phyloP scores from a whole-genome alignment of 2,113 vertebrate species.

The Passer montanus region DNA sequence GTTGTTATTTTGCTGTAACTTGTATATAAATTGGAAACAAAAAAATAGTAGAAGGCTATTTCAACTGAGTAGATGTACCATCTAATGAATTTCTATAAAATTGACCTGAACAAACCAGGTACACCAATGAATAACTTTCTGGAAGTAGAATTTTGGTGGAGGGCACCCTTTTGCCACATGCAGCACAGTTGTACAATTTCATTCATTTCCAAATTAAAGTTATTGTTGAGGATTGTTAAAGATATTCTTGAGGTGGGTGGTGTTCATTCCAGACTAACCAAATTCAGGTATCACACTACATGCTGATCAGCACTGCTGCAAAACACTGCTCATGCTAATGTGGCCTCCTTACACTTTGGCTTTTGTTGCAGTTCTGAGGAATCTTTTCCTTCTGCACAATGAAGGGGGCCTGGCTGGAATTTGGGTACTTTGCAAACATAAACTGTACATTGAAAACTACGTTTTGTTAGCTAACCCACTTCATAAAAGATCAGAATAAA shows the following conservation, averaged over 20 bases:
- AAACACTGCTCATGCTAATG: background rate
- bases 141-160: background rate
- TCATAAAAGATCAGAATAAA: slow-evolving; percentile 1
- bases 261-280: background rate
- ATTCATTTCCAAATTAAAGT: background rate
- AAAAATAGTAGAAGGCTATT: background rate
- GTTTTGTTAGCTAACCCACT: background rate
- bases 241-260: background rate
- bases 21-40: background rate
- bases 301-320: background rate
- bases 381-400: background rate
- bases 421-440: background rate
- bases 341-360: background rate
- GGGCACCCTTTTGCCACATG: background rate
- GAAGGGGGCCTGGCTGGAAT: background rate
- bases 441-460: background rate
- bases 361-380: background rate
- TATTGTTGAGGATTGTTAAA: background rate
- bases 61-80: background rate
- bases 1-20: background rate
- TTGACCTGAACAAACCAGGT: background rate
- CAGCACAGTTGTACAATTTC: background rate
- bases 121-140: background rate
- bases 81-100: background rate
- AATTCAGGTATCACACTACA: background rate